These are phyloP conservation scores for Drosophila algonquin DNA, from an alignment of 2,888 invertebrate species.

Conservation along the genomic window DNA sequence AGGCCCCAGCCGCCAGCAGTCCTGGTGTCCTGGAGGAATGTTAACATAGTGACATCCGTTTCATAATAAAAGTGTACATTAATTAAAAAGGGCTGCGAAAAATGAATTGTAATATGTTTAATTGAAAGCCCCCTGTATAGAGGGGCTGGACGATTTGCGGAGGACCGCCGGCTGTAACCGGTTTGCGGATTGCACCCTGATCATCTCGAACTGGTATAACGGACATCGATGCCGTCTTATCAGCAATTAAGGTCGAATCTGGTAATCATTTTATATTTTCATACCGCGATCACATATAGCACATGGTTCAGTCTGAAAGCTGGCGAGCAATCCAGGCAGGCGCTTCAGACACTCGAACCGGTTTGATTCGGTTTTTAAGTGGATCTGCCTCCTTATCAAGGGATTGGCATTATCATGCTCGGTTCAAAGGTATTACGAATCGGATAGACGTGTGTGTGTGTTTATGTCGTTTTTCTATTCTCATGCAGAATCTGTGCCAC, in stretches of 20 bases:
- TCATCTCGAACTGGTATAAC: constrained; percentile 60
- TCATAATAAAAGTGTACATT: constrained; percentile 49
- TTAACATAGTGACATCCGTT: constrained; percentile 26
- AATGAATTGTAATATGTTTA: constrained; percentile 50
- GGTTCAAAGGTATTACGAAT: constrained; percentile 67
- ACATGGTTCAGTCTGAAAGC: constrained; percentile 63
- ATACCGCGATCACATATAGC: constrained; percentile 45
- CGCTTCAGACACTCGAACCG: constrained; percentile 54
- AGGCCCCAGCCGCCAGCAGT: neutral
- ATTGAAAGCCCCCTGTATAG: constrained; percentile 48
- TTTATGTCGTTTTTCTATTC: constrained; percentile 27
- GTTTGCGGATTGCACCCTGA: constrained; percentile 38
- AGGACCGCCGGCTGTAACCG: constrained; percentile 50
- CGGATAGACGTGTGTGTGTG: constrained; percentile 6
- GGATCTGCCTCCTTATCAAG: constrained; percentile 62
- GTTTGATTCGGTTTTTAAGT: constrained; percentile 66
- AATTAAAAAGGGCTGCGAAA: neutral
- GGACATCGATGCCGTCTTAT: constrained; percentile 61
- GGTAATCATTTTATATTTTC: constrained; percentile 47
- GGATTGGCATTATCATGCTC: constrained; percentile 54
- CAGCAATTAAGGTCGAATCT: constrained; percentile 74
- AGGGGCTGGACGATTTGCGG: neutral
- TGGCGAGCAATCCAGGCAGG: constrained; percentile 39
- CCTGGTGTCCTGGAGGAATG: constrained; percentile 11
- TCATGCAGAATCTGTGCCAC: constrained; percentile 57